Evolutionary conservation across 2,888 invertebrate genomes (phyloP).

Genomic region (Agrotis puta): DNA sequence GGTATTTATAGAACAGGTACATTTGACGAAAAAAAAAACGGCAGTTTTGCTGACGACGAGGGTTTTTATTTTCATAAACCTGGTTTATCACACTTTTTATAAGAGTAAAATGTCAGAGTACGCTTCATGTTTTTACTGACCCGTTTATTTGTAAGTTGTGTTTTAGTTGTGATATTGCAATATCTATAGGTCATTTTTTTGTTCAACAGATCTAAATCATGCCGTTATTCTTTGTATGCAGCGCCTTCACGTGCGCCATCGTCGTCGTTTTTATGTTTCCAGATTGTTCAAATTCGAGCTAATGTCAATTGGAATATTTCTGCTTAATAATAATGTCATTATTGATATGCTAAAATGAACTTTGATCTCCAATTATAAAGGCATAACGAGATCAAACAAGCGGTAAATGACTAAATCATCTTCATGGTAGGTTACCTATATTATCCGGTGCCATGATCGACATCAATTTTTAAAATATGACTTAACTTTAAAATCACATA

Average conservation of each 20-base stretch:
- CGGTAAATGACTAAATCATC: constrained; percentile 36
- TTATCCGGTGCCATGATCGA: not conserved
- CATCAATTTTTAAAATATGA: constrained; percentile 8
- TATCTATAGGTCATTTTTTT: not conserved
- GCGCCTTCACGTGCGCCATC: not conserved
- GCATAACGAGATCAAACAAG: constrained; percentile 50
- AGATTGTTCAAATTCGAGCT: constrained; percentile 5
- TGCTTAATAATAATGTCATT: constrained; percentile 20
- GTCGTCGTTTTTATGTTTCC: not conserved
- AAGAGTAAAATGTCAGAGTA: not conserved
- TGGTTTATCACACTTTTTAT: constrained; percentile 15
- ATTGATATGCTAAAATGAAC: constrained; percentile 14
- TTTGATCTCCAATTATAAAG: constrained; percentile 51
- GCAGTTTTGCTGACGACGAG: not conserved
- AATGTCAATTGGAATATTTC: not conserved
- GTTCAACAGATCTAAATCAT: not conserved
- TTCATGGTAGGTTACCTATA: not conserved
- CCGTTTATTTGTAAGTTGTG: not conserved
- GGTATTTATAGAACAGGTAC: constrained; percentile 13
- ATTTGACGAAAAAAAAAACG: not conserved
- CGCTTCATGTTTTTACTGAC: constrained; percentile 1
- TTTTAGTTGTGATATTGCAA: not conserved
- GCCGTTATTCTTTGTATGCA: not conserved
- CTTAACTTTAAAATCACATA: constrained; percentile 33
- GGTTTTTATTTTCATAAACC: not conserved